Evolutionary conservation across 2,888 invertebrate genomes (phyloP), one percentile per base, ranked within the genome.

Genomic region (Athalia circularis): DNA sequence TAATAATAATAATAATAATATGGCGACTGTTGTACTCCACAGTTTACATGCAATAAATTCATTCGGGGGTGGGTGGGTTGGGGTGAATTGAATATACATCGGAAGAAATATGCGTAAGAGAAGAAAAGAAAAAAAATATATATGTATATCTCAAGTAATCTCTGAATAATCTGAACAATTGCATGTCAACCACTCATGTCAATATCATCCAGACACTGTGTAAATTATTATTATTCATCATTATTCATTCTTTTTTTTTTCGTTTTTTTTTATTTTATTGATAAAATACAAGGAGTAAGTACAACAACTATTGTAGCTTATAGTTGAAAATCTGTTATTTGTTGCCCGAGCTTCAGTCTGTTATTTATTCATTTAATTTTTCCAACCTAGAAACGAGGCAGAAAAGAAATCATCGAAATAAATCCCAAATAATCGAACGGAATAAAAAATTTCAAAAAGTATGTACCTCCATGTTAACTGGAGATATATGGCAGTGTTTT

Each of bases 291-390:
- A 88, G 86, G 87, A 85, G 88, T 89, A 90, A 90, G 90, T 90
- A 90, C 90, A 88, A 88, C 86, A 88, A 89, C 87, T 89, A 90
- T 90, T 88, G 88, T 89, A 88, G 86, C 87, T 89, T 87, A 29
- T 13, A 89, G 87, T 87, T 87, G 87, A 88, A 84, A 88, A 87
- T 88, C 84, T 88, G 87, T 85, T 84, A 83, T 81, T 84, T 84
- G 83, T 82, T 85, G 86, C 86, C 87, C 87, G 87, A 83, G 86
- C 85, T 87, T 87, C 90, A 86, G 87, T 87, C 82, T 77, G 11
- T 75, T 11, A 50, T 62, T 3, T 29, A 2, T 29, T 29, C 2
- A 29, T 29, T 29, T 29, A 29, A 29, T 1, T 29, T 29, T 29
- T 29, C 2, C 29, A 29, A 29, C 29, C 29, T 29, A 2, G 29